Evolutionary conservation across 1,140 invertebrate genomes (phyloP), one percentile per base, ranked within the genome.

Genomic region (Hycleus phaleratus): DNA sequence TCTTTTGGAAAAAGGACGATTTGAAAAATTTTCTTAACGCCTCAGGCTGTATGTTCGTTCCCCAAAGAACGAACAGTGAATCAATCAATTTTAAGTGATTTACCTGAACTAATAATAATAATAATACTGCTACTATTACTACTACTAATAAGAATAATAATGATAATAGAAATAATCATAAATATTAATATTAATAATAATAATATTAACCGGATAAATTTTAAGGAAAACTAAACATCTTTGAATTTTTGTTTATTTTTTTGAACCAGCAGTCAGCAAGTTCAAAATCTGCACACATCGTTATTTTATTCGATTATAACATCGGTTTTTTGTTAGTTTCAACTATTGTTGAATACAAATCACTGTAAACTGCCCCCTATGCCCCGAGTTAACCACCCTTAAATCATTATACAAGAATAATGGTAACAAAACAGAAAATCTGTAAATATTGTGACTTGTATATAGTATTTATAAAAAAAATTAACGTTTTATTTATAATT

Each of bases 261-360:
- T 55, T 68, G 55, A 67, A 64, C 68, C 70, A 71, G 68, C 68
- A 69, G 68, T 69, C 65, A 68, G 64, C 70, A 72, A 71, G 68
- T 71, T 71, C 59, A 69, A 66, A 69, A 72, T 72, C 70, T 72
- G 70, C 70, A 72, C 67, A 32, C 32, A 7, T 32, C 61, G 42
- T 61, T 60, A 47, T 65, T 64, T 45, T 42, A 48, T 68, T 70
- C 60, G 60, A 52, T 60, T 61, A 59, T 65, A 58, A 60, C 67
- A 62, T 64, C 45, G 18, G 18, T 18, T 61, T 66, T 56, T 63
- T 63, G 39, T 60, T 60, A 56, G 55, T 18, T 18, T 18, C 18
- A 18, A 18, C 18, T 18, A 56, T 42, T 58, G 66, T 32, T 32
- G 32, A 32, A 5, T 32, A 32, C 32, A 32, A 5, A 32, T 66